Evolutionary conservation across 2,888 invertebrate species (phyloP), one percentile per base, ranked within the genome.

Genomic region (Dasypolia templi): DNA sequence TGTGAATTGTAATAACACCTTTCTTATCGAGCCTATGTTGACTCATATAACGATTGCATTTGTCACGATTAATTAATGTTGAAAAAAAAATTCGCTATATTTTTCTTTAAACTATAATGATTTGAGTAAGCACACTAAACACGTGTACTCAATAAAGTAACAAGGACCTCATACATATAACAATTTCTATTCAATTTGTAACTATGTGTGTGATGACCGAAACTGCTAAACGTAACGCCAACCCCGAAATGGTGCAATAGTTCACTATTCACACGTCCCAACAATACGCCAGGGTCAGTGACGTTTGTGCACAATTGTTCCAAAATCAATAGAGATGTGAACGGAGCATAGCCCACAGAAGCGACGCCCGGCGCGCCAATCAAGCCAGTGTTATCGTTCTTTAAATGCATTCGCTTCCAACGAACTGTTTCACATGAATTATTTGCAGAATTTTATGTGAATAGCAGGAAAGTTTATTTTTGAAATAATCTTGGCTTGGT

Each of bases 311-410:
- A 83, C 87, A 89, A 90, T 89, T 89, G 89, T 89, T 90, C 88
- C 88, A 88, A 90, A 90, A 91, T 88, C 89, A 89, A 90, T 92
- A 92, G 90, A 79, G 78, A 76, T 82, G 78, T 86, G 88, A 89
- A 59, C 67, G 56, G 85, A 83, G 80, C 80, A 76, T 67, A 73
- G 81, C 70, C 86, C 83, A 90, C 90, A 92, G 91, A 89, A 55
- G 72, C 77, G 72, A 67, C 66, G 82, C 86, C 75, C 68, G 72
- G 73, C 78, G 80, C 80, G 65, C 68, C 85, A 79, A 84, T 81
- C 84, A 78, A 87, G 79, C 81, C 83, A 81, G 81, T 88, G 87
- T 87, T 89, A 90, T 90, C 90, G 88, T 89, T 90, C 84, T 87
- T 88, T 87, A 77, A 84, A 80, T 83, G 81, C 86, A 83, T 78